Percentiles rank a stretch among this genome's conserved stretches.
These are phyloP conservation scores for Perognathus longimembris DNA, from an alignment of 2,113 vertebrate species.

Conservation along the genomic window DNA sequence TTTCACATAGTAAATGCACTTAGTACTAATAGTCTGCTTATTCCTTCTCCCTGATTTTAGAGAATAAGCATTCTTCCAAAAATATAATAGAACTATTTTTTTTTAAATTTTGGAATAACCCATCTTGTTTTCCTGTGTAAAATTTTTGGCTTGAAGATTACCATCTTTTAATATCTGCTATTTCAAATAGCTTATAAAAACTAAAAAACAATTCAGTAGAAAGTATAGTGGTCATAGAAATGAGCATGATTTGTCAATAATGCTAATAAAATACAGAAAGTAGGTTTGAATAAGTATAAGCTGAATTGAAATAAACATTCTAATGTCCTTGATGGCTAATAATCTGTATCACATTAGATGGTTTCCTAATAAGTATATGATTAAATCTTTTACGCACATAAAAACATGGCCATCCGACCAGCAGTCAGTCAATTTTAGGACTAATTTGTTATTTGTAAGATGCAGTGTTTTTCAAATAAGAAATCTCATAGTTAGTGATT, in stretches of 20 bases:
- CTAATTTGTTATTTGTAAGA: constrained; percentile 6
- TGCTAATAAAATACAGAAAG: neutral
- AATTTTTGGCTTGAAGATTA: neutral
- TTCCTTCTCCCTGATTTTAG: constrained; percentile 32
- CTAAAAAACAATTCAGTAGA: constrained; percentile 13
- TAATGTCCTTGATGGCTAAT: neutral
- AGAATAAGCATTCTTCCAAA: constrained; percentile 45
- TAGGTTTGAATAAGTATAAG: neutral
- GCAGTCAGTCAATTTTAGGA: constrained; percentile 22
- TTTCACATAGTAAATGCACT: constrained; percentile 53
- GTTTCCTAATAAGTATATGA: neutral
- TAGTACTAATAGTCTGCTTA: constrained; percentile 59
- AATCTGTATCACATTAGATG: neutral
- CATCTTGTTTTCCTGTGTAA: neutral
- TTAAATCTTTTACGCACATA: neutral
- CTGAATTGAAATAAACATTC: constrained; percentile 23
- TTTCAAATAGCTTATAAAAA: constrained; percentile 31
- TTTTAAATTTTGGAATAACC: constrained; percentile 11
- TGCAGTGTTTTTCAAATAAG: neutral
- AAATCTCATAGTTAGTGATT: neutral
- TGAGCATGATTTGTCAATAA: neutral
- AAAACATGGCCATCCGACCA: neutral
- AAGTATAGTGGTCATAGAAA: neutral
- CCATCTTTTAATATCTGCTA: neutral
- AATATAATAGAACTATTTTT: constrained; percentile 46